Conservation (phyloP, 2,888 invertebrate species). For the Caenorhabditis sulstoni region DNA sequence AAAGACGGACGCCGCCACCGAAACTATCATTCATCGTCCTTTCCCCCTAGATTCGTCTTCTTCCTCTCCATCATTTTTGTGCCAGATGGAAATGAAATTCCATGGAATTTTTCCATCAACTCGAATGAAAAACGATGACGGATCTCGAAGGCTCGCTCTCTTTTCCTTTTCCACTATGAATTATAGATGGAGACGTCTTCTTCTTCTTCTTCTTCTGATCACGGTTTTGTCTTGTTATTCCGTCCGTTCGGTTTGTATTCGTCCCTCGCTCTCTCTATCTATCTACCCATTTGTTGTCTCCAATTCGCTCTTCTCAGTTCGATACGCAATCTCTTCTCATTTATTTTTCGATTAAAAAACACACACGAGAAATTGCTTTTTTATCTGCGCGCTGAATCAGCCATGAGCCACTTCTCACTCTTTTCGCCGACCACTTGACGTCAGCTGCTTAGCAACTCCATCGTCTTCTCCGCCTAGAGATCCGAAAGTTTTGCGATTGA, state of each 20-base stretch:
- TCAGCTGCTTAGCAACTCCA: slow-evolving; percentile 28
- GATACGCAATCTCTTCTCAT: slow-evolving; percentile 6
- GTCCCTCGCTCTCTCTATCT: neutral
- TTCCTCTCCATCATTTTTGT: slow-evolving; percentile 5
- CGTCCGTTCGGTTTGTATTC: slow-evolving; percentile 10
- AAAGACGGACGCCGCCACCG: no score
- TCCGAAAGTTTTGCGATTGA: no score
- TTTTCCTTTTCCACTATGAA: slow-evolving; percentile 28
- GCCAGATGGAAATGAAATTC: slow-evolving; percentile 30
- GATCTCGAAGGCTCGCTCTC: slow-evolving; percentile 9
- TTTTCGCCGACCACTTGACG: slow-evolving; percentile 11
- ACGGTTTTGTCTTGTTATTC: slow-evolving; percentile 21
- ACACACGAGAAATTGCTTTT: slow-evolving; percentile 14
- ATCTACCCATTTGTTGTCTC: no score
- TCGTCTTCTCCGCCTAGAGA: slow-evolving; percentile 1
- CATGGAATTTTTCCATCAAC: slow-evolving; percentile 51
- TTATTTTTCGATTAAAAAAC: slow-evolving; percentile 40
- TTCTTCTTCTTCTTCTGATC: slow-evolving; percentile 17
- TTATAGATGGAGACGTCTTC: slow-evolving; percentile 50
- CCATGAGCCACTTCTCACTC: neutral
- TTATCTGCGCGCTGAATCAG: slow-evolving; percentile 20
- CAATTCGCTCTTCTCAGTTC: slow-evolving; percentile 1
- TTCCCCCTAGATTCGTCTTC: neutral
- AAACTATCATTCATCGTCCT: neutral
- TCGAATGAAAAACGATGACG: slow-evolving; percentile 46